These are phyloP conservation scores for Nudaria mundana DNA, from an alignment of 2,888 invertebrate species.

Conservation along the genomic window DNA sequence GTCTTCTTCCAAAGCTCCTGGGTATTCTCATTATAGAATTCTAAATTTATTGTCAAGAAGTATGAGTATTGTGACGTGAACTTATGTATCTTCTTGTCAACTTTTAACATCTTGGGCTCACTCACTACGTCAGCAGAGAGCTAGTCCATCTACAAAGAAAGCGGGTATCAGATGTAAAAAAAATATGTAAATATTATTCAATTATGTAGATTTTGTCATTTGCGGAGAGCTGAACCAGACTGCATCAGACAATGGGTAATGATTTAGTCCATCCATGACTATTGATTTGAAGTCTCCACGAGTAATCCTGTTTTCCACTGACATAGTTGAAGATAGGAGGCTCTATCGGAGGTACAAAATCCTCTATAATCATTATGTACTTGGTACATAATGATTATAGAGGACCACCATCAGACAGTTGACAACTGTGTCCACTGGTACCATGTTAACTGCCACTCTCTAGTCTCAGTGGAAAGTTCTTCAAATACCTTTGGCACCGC, in stretches of 20 bases:
- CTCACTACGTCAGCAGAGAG: conserved; percentile 83
- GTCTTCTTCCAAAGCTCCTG: conserved; percentile 77
- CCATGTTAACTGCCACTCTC: no score
- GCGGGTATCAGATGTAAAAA: conserved; percentile 88
- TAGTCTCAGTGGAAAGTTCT: no score
- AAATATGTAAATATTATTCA: conserved; percentile 78
- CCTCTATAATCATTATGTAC: no score
- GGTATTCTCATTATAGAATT: conserved; percentile 84
- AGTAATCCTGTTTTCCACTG: conserved; percentile 87
- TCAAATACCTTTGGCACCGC: no score
- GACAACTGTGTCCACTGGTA: no score
- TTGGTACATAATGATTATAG: no score
- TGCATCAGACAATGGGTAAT: conserved; percentile 74
- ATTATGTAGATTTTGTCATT: conserved; percentile 76
- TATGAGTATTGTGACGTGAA: conserved; percentile 87
- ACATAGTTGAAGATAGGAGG: conserved; percentile 92
- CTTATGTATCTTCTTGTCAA: conserved; percentile 90
- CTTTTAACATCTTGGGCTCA: conserved; percentile 87
- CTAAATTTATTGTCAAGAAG: conserved; percentile 88
- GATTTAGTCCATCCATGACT: conserved; percentile 72
- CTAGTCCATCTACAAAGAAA: conserved; percentile 82
- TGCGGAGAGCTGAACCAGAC: conserved; percentile 82
- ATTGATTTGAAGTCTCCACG: conserved; percentile 86
- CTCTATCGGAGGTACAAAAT: conserved; percentile 68
- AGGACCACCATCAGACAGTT: no score